A percentile compares a stretch with the other conserved stretches of the same genome.
Evolutionary conservation across 2,797 vertebrate species (phyloP).

Genomic region (Carapus acus): DNA sequence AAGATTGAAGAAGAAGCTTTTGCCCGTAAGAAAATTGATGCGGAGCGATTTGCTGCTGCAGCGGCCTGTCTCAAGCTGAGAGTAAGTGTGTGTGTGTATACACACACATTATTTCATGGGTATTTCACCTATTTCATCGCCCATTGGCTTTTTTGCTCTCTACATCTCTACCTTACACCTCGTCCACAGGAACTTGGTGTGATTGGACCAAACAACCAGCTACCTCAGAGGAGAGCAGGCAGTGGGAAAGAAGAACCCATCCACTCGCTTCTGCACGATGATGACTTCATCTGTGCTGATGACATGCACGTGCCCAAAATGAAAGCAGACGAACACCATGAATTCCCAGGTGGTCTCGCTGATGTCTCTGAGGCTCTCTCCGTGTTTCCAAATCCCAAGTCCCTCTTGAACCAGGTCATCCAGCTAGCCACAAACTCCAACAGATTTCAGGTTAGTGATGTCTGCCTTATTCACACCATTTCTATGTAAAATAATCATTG

Average conservation of each 20-base stretch:
- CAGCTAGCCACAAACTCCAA: constrained; percentile 82
- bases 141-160: background rate
- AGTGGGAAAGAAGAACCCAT: constrained; percentile 31
- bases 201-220: constrained; percentile 79
- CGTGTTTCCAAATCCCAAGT: constrained; percentile 84
- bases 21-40: constrained; percentile 81
- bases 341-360: constrained; percentile 42
- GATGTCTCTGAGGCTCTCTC: constrained; percentile 75
- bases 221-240: too few species aligned
- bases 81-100: constrained; percentile 57
- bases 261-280: constrained; percentile 42
- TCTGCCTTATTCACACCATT: too few species aligned
- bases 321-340: constrained; percentile 52
- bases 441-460: constrained; percentile 71
- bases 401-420: constrained; percentile 79
- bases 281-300: constrained; percentile 60
- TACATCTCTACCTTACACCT: background rate
- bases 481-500: too few species aligned
- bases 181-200: constrained; percentile 82
- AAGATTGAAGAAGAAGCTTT: constrained; percentile 85
- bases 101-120: too few species aligned
- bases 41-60: constrained; percentile 86
- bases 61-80: constrained; percentile 86
- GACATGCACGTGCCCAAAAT: constrained; percentile 45
- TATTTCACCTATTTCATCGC: too few species aligned